Percentiles rank a stretch among this genome's conserved stretches.
Conservation (phyloP, 2,113 vertebrate genomes). For the Neogale vison region DNA sequence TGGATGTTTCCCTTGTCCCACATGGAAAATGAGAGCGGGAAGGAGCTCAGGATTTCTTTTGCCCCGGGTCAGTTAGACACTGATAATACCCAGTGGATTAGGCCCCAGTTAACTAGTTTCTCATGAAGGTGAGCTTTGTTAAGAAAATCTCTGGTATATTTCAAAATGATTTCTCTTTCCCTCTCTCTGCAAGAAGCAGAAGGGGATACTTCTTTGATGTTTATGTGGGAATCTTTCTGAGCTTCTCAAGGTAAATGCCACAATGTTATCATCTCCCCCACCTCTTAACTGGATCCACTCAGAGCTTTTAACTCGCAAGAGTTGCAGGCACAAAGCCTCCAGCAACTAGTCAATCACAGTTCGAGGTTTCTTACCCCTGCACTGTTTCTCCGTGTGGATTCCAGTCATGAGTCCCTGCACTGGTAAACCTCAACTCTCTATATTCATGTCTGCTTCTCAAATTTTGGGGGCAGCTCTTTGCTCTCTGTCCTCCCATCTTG, state of each 20-base stretch:
- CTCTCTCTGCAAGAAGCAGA: neutral
- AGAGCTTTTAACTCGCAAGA: neutral
- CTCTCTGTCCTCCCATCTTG: neutral
- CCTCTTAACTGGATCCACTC: neutral
- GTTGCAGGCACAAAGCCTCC: neutral
- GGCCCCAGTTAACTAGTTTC: neutral
- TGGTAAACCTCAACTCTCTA: neutral
- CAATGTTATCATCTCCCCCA: neutral
- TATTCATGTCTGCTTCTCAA: neutral
- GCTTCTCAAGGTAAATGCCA: neutral
- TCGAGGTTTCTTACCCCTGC: neutral
- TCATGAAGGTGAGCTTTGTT: neutral
- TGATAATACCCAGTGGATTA: neutral
- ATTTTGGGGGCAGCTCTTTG: neutral
- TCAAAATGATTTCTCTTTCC: neutral
- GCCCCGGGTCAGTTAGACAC: neutral
- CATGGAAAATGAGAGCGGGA: no score
- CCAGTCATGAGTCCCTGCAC: neutral
- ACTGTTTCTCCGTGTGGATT: neutral
- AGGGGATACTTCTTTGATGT: neutral
- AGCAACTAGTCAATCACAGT: neutral
- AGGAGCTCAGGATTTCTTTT: neutral
- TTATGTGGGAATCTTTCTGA: neutral
- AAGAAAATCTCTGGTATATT: neutral
- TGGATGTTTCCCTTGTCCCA: neutral